Evolutionary conservation across 2,888 invertebrate genomes (phyloP).

Genomic region (Pollenia amentaria): DNA sequence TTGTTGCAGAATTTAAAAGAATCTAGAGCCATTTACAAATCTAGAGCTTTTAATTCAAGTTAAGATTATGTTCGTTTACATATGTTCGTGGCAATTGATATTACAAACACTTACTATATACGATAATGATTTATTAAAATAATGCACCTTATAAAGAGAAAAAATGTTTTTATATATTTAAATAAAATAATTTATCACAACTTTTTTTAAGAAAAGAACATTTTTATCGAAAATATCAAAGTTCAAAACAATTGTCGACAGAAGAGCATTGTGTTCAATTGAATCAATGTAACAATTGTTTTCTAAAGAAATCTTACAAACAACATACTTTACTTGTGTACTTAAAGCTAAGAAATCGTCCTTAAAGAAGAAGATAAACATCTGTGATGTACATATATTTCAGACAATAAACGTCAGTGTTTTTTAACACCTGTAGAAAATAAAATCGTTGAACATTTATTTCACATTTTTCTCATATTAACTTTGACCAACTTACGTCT

Average conservation of each 20-base stretch:
- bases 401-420: slow-evolving; percentile 66
- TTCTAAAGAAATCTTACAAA: slow-evolving; percentile 48
- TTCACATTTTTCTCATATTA: neutral
- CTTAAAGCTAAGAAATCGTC: slow-evolving; percentile 51
- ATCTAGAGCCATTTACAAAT: too few species aligned
- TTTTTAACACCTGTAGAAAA: slow-evolving; percentile 77
- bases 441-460: neutral
- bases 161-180: slow-evolving; percentile 65
- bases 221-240: slow-evolving; percentile 64
- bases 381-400: slow-evolving; percentile 59
- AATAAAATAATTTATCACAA: slow-evolving; percentile 74
- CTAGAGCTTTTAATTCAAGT: too few species aligned
- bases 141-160: slow-evolving; percentile 11
- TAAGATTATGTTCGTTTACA: too few species aligned
- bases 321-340: slow-evolving; percentile 39
- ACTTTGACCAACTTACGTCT: slow-evolving; percentile 86
- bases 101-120: too few species aligned
- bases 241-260: slow-evolving; percentile 29
- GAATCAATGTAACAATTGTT: slow-evolving; percentile 34
- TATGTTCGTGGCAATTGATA: too few species aligned
- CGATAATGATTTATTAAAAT: neutral
- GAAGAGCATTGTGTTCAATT: slow-evolving; percentile 36
- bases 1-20: too few species aligned
- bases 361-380: slow-evolving; percentile 42
- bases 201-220: slow-evolving; percentile 60